phyloP scores from a whole-genome alignment of 2,113 vertebrate species.

The Eretmodus cyanostictus region DNA sequence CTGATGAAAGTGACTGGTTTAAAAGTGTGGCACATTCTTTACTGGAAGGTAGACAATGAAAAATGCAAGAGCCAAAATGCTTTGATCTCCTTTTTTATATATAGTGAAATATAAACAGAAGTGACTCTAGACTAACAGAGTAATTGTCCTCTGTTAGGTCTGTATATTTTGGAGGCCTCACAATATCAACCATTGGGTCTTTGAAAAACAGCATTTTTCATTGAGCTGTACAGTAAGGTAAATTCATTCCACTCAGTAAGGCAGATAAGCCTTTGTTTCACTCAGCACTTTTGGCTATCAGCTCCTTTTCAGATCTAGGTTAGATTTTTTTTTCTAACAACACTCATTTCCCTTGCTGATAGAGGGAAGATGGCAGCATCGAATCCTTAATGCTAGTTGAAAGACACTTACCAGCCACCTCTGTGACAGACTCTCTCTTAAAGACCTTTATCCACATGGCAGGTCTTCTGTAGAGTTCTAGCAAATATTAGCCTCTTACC shows the following conservation, averaged over 20 bases:
- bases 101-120: not conserved
- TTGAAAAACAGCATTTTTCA: constrained; percentile 1
- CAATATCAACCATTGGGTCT: not conserved
- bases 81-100: not conserved
- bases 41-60: not conserved
- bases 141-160: not conserved
- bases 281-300: constrained; percentile 47
- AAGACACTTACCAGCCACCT: not conserved
- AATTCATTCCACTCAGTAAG: not conserved
- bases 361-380: not conserved
- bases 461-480: not conserved
- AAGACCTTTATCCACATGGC: not conserved
- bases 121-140: not conserved
- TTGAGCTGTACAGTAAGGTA: constrained; percentile 11
- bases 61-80: not conserved
- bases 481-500: not conserved
- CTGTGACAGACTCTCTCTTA: not conserved
- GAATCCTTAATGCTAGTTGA: not conserved
- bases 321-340: not conserved
- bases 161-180: not conserved
- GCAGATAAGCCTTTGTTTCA: constrained; percentile 30
- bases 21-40: not conserved
- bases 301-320: constrained; percentile 18
- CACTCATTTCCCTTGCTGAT: not conserved
- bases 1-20: not conserved